Evolutionary conservation across 1,140 invertebrate species (phyloP), one percentile per base, ranked within the genome.

Genomic region (Euschistus heros): DNA sequence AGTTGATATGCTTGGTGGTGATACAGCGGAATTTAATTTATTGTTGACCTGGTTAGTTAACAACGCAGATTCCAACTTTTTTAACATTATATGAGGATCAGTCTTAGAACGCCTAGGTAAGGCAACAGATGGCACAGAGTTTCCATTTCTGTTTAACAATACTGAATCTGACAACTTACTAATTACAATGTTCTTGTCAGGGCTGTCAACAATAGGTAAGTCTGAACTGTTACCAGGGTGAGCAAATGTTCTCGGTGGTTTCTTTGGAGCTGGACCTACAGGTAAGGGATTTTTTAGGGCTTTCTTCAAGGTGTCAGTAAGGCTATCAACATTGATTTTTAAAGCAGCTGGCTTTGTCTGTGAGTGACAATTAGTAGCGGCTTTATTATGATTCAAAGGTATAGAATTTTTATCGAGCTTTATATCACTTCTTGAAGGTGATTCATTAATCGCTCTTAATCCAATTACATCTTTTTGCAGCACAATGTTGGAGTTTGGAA

Each of bases 211-310:
- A 22, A 17, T 22, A 6, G n/a, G 22, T 30, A 18, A 47, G n/a
- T 64, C 27, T 62, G 20, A 47, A 54, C 66, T 65, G n/a, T n/a
- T 50, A 22, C 64, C 54, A 60, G 50, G 10, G n/a, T 50, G 60
- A 26, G 24, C 54, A 72, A 86, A 85, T 7, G 81, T 83, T 71
- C 86, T 73, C 2, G 86, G 86, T 22, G 86, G 86, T 72, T 88
- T 88, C 69, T 82, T 81, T 0, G 86, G 86, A 33, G 85, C 82
- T 10, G 85, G 84, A 2, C 85, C 85, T 18, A 72, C 37, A 0
- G 85, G 85, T 64, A 87, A 71, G 0, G 84, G 83, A 67, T 82
- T 77, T 69, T 80, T 82, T 27, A 85, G 72, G 33, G 82, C 82
- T 55, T 78, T 79, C 70, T 81, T 83, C 26, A 85, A 72, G 14